These are phyloP conservation scores for Cottus gobio DNA, from an alignment of 2,113 vertebrate genomes.

Conservation along the genomic window DNA sequence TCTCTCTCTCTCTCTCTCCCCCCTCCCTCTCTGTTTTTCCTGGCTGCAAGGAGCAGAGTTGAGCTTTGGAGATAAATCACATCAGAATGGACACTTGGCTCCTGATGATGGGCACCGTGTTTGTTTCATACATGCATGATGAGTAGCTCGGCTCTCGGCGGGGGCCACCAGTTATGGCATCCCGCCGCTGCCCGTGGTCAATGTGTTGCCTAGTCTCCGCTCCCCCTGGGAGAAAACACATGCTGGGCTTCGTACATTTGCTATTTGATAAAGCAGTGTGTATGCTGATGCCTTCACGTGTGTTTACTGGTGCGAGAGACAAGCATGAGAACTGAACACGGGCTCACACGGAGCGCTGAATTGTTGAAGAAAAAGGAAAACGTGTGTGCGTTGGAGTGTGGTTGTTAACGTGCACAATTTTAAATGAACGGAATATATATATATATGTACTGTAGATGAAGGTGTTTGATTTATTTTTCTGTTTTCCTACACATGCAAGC, in stretches of 20 bases:
- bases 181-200: conserved; percentile 56
- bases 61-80: conserved; percentile 81
- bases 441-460: not conserved
- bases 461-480: not conserved
- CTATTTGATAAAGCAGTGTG: conserved; percentile 59
- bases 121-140: conserved; percentile 79
- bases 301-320: conserved; percentile 57
- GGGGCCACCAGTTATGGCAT: conserved; percentile 66
- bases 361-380: conserved; percentile 12
- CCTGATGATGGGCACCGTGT: conserved; percentile 67
- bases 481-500: not conserved
- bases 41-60: conserved; percentile 67
- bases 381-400: conserved; percentile 4
- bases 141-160: conserved; percentile 66
- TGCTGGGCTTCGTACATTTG: conserved; percentile 62
- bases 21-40: conserved; percentile 47
- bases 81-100: conserved; percentile 77
- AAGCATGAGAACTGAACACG: conserved; percentile 38
- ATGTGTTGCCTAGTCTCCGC: conserved; percentile 42
- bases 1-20: conserved; percentile 40
- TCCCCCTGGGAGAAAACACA: conserved; percentile 58
- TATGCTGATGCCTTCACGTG: conserved; percentile 38
- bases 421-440: not conserved
- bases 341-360: conserved; percentile 36
- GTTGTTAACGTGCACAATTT: not conserved